Conservation (phyloP, 2,113 vertebrate species). For the Rhinolophus sinicus region DNA sequence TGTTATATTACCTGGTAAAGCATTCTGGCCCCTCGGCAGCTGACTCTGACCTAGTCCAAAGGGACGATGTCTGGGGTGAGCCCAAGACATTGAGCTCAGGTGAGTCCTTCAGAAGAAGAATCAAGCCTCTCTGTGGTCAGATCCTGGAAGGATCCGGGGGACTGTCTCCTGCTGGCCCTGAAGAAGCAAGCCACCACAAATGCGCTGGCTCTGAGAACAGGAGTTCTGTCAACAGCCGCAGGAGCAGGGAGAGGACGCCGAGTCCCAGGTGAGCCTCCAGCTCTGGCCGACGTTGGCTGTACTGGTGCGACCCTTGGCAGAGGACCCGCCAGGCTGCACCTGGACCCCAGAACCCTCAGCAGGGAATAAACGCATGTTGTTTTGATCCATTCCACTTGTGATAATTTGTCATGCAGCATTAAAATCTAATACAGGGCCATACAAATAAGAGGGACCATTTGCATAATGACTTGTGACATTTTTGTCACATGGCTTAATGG, state of each 20-base stretch:
- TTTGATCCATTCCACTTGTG: background rate
- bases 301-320: background rate
- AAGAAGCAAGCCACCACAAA: background rate
- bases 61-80: background rate
- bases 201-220: accelerated
- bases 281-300: too few species aligned
- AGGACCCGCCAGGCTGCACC: too few species aligned
- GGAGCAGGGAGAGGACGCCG: background rate
- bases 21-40: background rate
- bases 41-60: background rate
- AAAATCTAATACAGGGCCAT: background rate
- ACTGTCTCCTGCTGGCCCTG: background rate
- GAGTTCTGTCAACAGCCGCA: background rate
- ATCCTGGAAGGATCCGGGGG: background rate
- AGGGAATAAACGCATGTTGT: background rate
- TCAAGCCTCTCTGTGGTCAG: background rate
- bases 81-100: background rate
- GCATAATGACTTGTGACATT: background rate
- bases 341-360: background rate
- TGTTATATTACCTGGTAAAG: too few species aligned
- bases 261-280: background rate
- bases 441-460: too few species aligned
- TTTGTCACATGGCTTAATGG: background rate
- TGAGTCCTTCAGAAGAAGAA: background rate
- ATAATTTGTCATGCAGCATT: background rate